These are phyloP conservation scores for Alectoris magna DNA, from an alignment of 2,797 vertebrate genomes.

Conservation along the genomic window DNA sequence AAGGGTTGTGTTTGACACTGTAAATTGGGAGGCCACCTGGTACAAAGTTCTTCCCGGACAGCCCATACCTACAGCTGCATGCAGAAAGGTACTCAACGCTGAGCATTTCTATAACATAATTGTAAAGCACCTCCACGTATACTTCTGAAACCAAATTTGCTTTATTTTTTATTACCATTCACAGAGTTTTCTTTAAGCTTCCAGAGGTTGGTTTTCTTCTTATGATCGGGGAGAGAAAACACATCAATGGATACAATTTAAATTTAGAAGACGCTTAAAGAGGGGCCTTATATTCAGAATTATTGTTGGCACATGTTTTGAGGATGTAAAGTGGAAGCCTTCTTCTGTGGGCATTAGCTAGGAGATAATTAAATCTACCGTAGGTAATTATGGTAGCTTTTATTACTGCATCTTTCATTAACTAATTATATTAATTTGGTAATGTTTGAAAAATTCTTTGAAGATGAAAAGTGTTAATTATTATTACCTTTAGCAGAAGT, in stretches of 20 bases:
- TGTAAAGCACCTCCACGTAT: not conserved
- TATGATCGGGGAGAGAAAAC: slow-evolving; percentile 6
- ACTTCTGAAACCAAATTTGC: not conserved
- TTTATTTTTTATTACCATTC: slow-evolving; percentile 12
- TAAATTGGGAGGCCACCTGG: not conserved
- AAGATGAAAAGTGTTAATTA: slow-evolving; percentile 58
- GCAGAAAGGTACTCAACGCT: not conserved
- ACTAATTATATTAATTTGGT: slow-evolving; percentile 74
- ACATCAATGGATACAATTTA: slow-evolving; percentile 39
- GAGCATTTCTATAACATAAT: not conserved
- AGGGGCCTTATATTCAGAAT: slow-evolving; percentile 16
- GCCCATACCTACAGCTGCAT: not conserved
- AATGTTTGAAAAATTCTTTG: slow-evolving; percentile 60
- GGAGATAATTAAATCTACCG: slow-evolving; percentile 64
- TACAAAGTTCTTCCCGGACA: not conserved
- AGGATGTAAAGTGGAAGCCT: slow-evolving; percentile 52
- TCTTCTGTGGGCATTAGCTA: slow-evolving; percentile 34
- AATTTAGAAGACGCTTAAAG: slow-evolving; percentile 59
- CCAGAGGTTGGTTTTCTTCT: slow-evolving; percentile 46
- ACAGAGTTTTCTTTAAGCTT: not conserved
- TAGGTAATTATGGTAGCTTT: slow-evolving; percentile 58
- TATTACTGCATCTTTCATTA: slow-evolving; percentile 72
- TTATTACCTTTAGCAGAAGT: slow-evolving; percentile 21
- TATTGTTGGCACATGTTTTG: slow-evolving; percentile 50
- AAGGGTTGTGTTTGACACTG: not conserved